These are phyloP conservation scores for Ennomos quercinarius DNA, from an alignment of 2,888 invertebrate species.

Conservation along the genomic window DNA sequence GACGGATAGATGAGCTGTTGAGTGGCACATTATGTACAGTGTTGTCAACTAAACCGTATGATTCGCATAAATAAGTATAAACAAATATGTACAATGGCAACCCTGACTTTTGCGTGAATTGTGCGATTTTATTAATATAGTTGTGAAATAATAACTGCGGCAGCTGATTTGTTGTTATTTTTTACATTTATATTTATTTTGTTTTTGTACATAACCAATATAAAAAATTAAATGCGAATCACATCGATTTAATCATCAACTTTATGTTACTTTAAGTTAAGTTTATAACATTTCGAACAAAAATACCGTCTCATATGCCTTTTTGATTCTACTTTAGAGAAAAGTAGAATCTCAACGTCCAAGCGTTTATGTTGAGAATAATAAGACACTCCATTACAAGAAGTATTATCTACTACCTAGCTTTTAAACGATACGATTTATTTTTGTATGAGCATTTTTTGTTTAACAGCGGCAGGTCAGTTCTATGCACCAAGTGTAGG, in stretches of 20 bases:
- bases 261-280: constrained; percentile 32
- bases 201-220: constrained; percentile 45
- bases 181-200: constrained; percentile 51
- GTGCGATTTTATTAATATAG: constrained; percentile 30
- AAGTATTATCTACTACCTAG: constrained; percentile 68
- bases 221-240: constrained; percentile 59
- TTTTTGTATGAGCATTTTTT: constrained; percentile 72
- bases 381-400: constrained; percentile 57
- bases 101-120: constrained; percentile 21
- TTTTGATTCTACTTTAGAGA: constrained; percentile 17
- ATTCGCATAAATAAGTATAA: constrained; percentile 9
- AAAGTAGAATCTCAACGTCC: constrained; percentile 29
- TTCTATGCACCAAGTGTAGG: constrained; percentile 68
- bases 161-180: constrained; percentile 64
- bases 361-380: constrained; percentile 30
- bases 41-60: constrained; percentile 1
- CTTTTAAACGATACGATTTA: constrained; percentile 64
- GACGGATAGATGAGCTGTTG: too few species aligned
- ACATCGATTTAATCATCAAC: constrained; percentile 49
- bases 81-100: constrained; percentile 8
- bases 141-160: constrained; percentile 56
- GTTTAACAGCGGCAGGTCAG: constrained; percentile 53
- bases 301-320: constrained; percentile 20
- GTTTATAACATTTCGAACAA: constrained; percentile 25
- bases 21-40: neutral